Evolutionary conservation across 2,113 vertebrate genomes (phyloP).

Genomic region (Callaeas wilsoni): DNA sequence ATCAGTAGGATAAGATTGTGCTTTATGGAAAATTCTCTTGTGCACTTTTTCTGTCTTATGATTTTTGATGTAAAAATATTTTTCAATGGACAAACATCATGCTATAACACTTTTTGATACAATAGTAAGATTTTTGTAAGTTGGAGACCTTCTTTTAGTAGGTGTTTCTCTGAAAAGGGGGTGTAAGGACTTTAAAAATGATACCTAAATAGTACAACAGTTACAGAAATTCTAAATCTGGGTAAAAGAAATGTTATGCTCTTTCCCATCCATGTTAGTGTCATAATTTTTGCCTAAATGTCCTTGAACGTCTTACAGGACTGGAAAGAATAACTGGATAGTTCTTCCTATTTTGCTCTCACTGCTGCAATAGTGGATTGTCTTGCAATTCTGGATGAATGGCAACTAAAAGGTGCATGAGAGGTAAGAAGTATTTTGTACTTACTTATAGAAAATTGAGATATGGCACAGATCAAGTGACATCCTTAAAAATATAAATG

Average conservation of each 20-base stretch:
- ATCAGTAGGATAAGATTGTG: background rate
- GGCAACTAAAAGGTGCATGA: background rate
- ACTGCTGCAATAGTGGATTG: background rate
- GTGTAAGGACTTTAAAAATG: background rate
- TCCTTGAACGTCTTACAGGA: background rate
- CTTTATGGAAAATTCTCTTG: background rate
- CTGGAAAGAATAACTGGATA: background rate
- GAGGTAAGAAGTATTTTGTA: background rate
- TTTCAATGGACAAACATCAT: background rate
- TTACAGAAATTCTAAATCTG: background rate
- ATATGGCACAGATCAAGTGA: background rate
- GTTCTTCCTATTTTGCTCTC: background rate
- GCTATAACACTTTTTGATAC: background rate
- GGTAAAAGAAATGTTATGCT: background rate
- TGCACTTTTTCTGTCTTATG: fast-evolving
- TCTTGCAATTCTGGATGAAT: background rate
- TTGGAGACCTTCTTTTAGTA: background rate
- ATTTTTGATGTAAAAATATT: background rate
- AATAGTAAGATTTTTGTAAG: background rate
- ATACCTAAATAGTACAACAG: background rate
- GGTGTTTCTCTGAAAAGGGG: background rate
- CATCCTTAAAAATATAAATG: background rate
- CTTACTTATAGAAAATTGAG: background rate
- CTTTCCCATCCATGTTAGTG: background rate
- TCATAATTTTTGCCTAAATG: background rate